These are phyloP conservation scores for Antennarius striatus DNA, from an alignment of 2,113 vertebrate genomes.

Conservation along the genomic window DNA sequence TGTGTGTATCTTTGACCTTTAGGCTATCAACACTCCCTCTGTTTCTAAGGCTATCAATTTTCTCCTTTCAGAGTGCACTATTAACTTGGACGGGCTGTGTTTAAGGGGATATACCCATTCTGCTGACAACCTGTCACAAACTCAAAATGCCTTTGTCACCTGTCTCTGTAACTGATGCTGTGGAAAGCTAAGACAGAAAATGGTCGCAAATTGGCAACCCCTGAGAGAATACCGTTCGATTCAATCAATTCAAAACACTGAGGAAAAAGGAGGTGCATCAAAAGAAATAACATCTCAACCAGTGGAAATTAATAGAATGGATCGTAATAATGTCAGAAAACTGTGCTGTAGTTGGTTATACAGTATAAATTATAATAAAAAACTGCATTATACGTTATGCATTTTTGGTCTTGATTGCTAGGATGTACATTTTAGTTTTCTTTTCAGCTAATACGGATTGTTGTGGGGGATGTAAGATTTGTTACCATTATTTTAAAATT, in stretches of 20 bases:
- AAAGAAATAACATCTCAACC: neutral
- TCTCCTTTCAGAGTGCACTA: conserved; percentile 56
- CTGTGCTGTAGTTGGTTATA: neutral
- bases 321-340: conserved; percentile 1
- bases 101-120: conserved; percentile 67
- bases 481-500: conserved; percentile 45
- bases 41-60: conserved; percentile 45
- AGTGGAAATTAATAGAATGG: too few species aligned
- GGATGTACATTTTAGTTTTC: conserved; percentile 15
- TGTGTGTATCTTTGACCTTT: conserved; percentile 44
- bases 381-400: neutral
- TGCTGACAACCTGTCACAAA: conserved; percentile 70
- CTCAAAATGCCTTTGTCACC: conserved; percentile 57
- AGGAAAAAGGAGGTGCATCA: neutral
- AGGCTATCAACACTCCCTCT: conserved; percentile 49
- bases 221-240: conserved; percentile 17
- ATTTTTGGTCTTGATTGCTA: conserved; percentile 9
- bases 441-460: conserved; percentile 7
- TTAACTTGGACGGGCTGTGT: conserved; percentile 64
- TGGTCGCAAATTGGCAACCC: conserved; percentile 19
- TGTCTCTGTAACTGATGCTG: conserved; percentile 45
- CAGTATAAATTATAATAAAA: conserved; percentile 4
- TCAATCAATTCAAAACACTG: neutral
- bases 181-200: conserved; percentile 44
- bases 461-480: conserved; percentile 13